Base-by-base conservation (phyloP, 1,140 invertebrate genomes). In the Harpegnathos saltator region DNA sequence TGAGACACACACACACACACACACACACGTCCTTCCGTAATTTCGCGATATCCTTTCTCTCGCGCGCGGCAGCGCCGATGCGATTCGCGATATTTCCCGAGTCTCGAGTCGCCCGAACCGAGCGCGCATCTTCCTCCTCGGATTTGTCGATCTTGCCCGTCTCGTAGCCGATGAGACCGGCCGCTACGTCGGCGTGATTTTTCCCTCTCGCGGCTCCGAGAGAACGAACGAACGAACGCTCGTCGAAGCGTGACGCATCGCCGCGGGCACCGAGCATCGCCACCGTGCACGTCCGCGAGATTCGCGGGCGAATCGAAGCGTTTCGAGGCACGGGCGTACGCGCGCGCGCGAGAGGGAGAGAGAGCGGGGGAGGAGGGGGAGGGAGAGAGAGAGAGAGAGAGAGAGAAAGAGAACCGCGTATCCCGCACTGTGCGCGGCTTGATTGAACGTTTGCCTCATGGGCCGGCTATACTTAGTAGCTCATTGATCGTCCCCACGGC, bases 261-360 rank as follows among this genome's bases (percentile, higher is more conserved):
- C 74, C 84, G 58, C 22, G 58, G 26, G 68, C 54, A 66, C 63
- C 61, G 29, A n/a, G 74, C 62, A 56, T 33, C 77, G 81, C 69
- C 68, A 88, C 85, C 84, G 81, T 85, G 86, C 84, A 87, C 83
- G 38, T 77, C 85, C 80, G 65, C 78, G 24, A 73, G 62, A 83
- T 89, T 85, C 52, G 65, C 65, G 88, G 89, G 88, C 90, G 84
- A 90, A 91, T 90, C 89, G 87, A 92, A 91, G 85, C 63, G 90
- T 88, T 91, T 92, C 80, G 83, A 72, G 81, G 86, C 62, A 85
- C 82, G 86, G 83, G 83, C 50, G n/a, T n/a, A n/a, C n/a, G n/a
- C n/a, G n/a, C n/a, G n/a, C n/a, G n/a, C n/a, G n/a, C n/a, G n/a
- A n/a, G n/a, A n/a, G n/a, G n/a, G n/a, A n/a, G n/a, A n/a, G n/a